phyloP scores from a whole-genome alignment of 2,113 vertebrate genomes.

The Chrysochloris asiatica region DNA sequence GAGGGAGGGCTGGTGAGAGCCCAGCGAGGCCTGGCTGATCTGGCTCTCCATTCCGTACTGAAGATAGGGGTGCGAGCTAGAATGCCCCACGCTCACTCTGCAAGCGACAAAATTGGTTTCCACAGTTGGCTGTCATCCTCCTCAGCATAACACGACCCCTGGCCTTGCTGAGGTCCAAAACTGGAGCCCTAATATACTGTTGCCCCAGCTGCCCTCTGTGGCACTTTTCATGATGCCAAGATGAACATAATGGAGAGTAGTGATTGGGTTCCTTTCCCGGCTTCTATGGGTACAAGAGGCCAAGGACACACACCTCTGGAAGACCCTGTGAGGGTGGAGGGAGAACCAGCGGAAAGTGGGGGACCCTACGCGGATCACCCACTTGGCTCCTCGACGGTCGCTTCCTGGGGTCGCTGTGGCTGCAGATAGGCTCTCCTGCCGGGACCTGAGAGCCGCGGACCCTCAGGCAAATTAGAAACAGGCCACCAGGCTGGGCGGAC shows the following conservation, averaged over 20 bases:
- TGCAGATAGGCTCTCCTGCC: not conserved
- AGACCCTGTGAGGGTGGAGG: not conserved
- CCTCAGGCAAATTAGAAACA: not conserved
- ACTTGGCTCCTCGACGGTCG: not conserved
- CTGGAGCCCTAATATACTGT: not conserved
- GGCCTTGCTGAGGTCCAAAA: not conserved
- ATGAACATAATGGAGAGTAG: not conserved
- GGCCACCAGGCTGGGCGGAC: not conserved
- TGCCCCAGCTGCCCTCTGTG: not conserved
- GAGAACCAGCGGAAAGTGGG: not conserved
- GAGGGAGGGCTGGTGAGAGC: not conserved
- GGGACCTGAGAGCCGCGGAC: not conserved
- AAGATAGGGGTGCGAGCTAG: accelerated
- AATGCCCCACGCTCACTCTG: not conserved
- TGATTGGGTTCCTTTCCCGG: not conserved
- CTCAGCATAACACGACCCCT: not conserved
- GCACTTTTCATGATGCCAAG: not conserved
- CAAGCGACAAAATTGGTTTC: not conserved
- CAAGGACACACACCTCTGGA: not conserved
- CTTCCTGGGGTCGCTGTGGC: not conserved
- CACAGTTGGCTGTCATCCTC: not conserved
- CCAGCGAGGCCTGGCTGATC: not conserved
- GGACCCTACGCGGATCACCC: not conserved
- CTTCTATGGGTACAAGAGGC: not conserved
- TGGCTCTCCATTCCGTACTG: not conserved